Base-by-base conservation (phyloP, 2,797 vertebrate genomes). In the Spondyliosoma cantharus region DNA sequence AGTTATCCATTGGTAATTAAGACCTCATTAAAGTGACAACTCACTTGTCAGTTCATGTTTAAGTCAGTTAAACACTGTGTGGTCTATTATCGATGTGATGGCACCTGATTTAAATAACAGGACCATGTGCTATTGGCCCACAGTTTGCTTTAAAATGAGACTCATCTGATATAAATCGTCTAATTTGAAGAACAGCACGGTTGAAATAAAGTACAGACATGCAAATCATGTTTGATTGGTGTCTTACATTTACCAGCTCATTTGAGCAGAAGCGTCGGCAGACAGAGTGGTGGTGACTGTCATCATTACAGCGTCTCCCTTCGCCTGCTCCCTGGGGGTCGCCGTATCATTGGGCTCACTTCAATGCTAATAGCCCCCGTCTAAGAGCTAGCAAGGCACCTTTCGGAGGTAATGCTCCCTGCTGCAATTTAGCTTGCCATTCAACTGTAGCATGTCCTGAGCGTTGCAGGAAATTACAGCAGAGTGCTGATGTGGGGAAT, bases 361-460 rank as follows among this genome's bases (percentile, higher is more conserved):
- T 79, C 87, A 78, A 64, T 71, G 83, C 92, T 94, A 95, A 94
- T 93, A 91, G 91, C 83, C 29, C 84, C 87, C 91, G 90, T 92
- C 89, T 90, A 78, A 88, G 87, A 93, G 78, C 90, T 74, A 81
- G 88, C 84, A 66, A 84, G 89, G 84, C 87, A 92, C 92, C 88
- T 92, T 88, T 92, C 71, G 49, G 86, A 88, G 88, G 88, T 91
- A 90, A 90, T 91, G 86, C 90, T 88, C 90, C 81, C 84, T 86
- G 82, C 88, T 88, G 90, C 90, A 90, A 91, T 89, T 91, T 91
- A 80, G 89, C 74, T 81, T 90, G 89, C 90, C 85, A 89, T 87
- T 90, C 91, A 88, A 64, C 88, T 90, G 93, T 86, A 84, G 83
- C 76, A 61, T 88, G 87, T 94, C 92, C 90, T 70, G 24, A 86